phyloP scores from a whole-genome alignment of 2,888 invertebrate species.

The Chaitophorus viminalis region DNA sequence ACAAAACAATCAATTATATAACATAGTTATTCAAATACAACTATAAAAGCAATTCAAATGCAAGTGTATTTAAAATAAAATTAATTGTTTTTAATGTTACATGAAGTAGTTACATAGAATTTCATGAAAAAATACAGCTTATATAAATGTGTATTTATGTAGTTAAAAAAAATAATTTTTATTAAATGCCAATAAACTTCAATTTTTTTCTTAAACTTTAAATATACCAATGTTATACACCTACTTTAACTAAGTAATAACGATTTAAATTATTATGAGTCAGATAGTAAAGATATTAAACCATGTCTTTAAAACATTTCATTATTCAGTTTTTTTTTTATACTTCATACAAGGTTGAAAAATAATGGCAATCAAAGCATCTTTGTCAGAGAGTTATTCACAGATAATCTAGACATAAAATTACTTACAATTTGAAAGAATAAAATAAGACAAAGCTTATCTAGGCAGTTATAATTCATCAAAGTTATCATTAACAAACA shows the following conservation, averaged over 20 bases:
- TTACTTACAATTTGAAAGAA: not conserved
- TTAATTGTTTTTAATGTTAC: no score
- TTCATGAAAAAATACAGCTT: not conserved
- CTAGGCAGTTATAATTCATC: not conserved
- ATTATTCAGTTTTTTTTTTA: not conserved
- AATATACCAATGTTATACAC: not conserved
- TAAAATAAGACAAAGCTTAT: not conserved
- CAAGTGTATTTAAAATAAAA: no score
- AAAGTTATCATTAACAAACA: not conserved
- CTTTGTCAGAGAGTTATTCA: not conserved
- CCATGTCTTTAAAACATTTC: not conserved
- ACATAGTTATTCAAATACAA: no score
- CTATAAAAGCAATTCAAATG: no score
- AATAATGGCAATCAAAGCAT: not conserved
- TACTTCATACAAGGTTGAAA: conserved; percentile 1
- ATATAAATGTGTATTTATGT: not conserved
- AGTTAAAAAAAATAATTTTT: not conserved
- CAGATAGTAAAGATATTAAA: not conserved
- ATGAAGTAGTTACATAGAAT: no score
- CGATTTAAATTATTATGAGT: not conserved
- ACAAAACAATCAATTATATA: no score
- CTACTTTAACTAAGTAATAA: not conserved
- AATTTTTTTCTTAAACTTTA: not conserved
- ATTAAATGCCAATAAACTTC: not conserved
- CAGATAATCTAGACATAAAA: not conserved